phyloP scores from a whole-genome alignment of 2,888 invertebrate genomes.

The Cryptus viduatorius region DNA sequence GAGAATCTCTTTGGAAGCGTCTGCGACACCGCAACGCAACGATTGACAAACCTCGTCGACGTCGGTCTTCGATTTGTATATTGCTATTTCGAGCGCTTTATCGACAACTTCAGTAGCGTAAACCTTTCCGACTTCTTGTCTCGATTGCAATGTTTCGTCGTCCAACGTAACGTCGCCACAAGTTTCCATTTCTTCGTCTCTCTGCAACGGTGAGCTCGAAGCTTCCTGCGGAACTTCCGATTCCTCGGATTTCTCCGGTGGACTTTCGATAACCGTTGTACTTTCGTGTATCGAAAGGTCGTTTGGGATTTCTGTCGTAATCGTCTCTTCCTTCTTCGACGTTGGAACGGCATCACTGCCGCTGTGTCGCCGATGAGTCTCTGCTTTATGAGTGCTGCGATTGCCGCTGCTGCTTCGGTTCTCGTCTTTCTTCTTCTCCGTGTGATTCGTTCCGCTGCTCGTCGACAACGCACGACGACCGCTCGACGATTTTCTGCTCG shows the following conservation, averaged over 20 bases:
- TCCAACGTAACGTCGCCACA: slow-evolving; percentile 66
- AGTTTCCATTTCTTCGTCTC: background rate
- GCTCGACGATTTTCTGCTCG: slow-evolving; percentile 75
- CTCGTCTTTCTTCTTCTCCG: slow-evolving; percentile 75
- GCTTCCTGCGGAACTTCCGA: background rate
- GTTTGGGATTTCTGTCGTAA: background rate
- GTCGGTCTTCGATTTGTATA: slow-evolving; percentile 83
- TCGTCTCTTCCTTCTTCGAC: slow-evolving; percentile 45
- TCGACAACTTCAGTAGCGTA: slow-evolving; percentile 83
- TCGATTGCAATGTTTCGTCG: slow-evolving; percentile 71
- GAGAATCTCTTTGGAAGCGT: slow-evolving; percentile 81
- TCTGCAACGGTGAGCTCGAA: background rate
- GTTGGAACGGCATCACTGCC: slow-evolving; percentile 16
- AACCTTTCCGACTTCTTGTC: slow-evolving; percentile 79
- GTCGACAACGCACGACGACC: slow-evolving; percentile 62
- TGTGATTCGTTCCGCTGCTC: slow-evolving; percentile 67
- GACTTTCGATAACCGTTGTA: background rate
- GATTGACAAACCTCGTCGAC: slow-evolving; percentile 83
- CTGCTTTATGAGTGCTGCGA: slow-evolving; percentile 24
- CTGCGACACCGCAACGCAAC: slow-evolving; percentile 79
- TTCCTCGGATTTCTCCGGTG: slow-evolving; percentile 17
- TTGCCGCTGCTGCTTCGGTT: slow-evolving; percentile 50
- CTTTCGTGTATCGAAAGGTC: background rate
- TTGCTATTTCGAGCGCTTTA: slow-evolving; percentile 82
- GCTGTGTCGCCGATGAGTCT: slow-evolving; percentile 49